A percentile compares a stretch with the other conserved stretches of the same genome.
Evolutionary conservation across 1,140 invertebrate genomes (phyloP).

Genomic region (Augochlora pura): DNA sequence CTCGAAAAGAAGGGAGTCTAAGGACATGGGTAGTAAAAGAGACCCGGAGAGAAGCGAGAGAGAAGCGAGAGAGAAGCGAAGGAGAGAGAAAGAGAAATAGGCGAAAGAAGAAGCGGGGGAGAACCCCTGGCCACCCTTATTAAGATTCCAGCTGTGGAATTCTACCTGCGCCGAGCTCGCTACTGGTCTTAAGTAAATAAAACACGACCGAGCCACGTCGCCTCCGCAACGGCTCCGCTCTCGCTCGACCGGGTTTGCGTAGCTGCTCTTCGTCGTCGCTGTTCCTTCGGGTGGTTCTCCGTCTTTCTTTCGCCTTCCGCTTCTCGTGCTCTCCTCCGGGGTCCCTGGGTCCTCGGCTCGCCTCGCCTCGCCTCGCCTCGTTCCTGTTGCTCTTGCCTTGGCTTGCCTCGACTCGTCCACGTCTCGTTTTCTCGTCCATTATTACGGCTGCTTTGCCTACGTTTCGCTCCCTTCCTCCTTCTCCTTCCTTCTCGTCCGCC

Average conservation of each 20-base stretch:
- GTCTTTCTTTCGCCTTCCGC: background rate
- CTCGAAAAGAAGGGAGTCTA: slow-evolving; percentile 4
- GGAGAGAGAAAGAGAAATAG: background rate
- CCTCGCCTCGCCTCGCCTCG: slow-evolving; percentile 39
- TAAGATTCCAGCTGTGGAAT: slow-evolving; percentile 80
- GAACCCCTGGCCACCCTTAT: slow-evolving; percentile 79
- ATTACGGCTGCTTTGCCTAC: slow-evolving; percentile 74
- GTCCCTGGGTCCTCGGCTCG: slow-evolving; percentile 19
- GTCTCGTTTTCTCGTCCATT: slow-evolving; percentile 71
- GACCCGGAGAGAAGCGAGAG: background rate
- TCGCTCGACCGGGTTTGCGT: slow-evolving; percentile 41
- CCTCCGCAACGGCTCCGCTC: slow-evolving; percentile 62
- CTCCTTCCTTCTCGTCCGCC: background rate
- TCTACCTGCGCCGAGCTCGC: slow-evolving; percentile 77
- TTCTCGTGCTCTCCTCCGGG: slow-evolving; percentile 27
- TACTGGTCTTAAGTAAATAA: slow-evolving; percentile 81
- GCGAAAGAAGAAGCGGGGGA: slow-evolving; percentile 56
- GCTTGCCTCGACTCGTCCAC: slow-evolving; percentile 53
- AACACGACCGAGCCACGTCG: slow-evolving; percentile 75
- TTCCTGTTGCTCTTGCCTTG: slow-evolving; percentile 39
- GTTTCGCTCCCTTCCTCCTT: slow-evolving; percentile 44
- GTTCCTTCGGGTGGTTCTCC: background rate
- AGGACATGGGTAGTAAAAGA: background rate
- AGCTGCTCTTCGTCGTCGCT: slow-evolving; percentile 43
- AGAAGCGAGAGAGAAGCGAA: background rate